These are phyloP conservation scores for Napeogenes sylphis DNA, from an alignment of 2,888 invertebrate genomes.

Conservation along the genomic window DNA sequence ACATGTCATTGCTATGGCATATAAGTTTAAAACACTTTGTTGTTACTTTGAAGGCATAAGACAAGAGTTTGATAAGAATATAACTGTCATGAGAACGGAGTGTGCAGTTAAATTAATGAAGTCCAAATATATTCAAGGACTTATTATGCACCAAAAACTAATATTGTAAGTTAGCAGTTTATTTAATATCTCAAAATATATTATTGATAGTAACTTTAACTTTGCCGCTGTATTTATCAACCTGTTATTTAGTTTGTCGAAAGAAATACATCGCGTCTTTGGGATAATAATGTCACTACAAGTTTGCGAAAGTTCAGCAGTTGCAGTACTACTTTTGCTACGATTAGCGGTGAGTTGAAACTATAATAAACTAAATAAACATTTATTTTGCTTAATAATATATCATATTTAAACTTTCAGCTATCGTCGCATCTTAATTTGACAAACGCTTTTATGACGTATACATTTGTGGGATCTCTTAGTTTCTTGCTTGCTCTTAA, in stretches of 20 bases:
- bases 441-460: constrained; percentile 67
- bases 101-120: constrained; percentile 48
- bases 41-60: constrained; percentile 53
- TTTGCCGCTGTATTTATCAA: constrained; percentile 18
- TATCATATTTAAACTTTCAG: constrained; percentile 40
- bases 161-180: constrained; percentile 46
- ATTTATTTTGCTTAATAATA: constrained; percentile 20
- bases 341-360: constrained; percentile 9
- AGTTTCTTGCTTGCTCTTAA: constrained; percentile 60
- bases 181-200: not conserved
- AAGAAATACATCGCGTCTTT: constrained; percentile 64
- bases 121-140: constrained; percentile 52
- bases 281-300: constrained; percentile 35
- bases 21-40: constrained; percentile 60
- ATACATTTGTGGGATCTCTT: constrained; percentile 61
- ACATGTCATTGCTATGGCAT: constrained; percentile 55
- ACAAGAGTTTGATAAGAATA: constrained; percentile 44
- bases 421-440: constrained; percentile 58
- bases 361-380: constrained; percentile 19
- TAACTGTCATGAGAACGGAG: constrained; percentile 38
- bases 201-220: not conserved
- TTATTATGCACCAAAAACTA: constrained; percentile 61
- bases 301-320: constrained; percentile 7
- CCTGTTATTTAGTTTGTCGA: constrained; percentile 52
- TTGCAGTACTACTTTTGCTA: constrained; percentile 5